Base-by-base conservation (phyloP, 2,888 invertebrate species). In the Drosophila dives region DNA sequence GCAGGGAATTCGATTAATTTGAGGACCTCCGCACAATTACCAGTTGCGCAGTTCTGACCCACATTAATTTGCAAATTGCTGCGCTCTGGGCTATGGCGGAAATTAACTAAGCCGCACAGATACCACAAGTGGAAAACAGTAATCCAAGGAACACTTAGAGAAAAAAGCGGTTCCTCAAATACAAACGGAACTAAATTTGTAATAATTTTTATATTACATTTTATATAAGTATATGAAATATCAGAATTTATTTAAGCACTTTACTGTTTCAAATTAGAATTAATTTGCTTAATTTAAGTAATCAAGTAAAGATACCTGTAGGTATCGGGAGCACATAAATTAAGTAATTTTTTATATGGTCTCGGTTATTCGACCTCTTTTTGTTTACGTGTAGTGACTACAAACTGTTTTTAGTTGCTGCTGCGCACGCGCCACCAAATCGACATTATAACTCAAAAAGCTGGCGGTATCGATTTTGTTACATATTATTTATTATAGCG, bases 401-500 rank as follows among this genome's bases (percentile, higher is more conserved):
- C 70, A 60, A 53, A 62, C 29, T 50, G 50, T 48, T 56, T 55
- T 58, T 29, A 38, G 54, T 48, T 36, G 60, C 67, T 54, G 61
- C 54, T 20, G 45, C 53, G 66, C 83, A 86, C 83, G 81, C 82
- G 83, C 86, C 80, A 74, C 48, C 62, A 53, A 78, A 73, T 74
- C 78, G 72, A 73, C 81, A 77, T 73, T 80, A 84, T 84, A 84
- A 86, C 84, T 86, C 77, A 83, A 64, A 66, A 72, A 73, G 36
- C 53, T 71, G 72, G 74, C 81, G 81, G 80, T 75, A 83, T 81
- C 76, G 86, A 77, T 83, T 86, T 81, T 84, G 83, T 84, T 84
- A 84, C 86, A 86, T 84, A 84, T 84, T 84, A 84, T 84, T 84
- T 84, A 84, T 84, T 83, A 66, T 83, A 72, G 72, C 60, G 86